These are phyloP conservation scores for Solen grandis DNA, from an alignment of 1,140 invertebrate species.

Conservation along the genomic window DNA sequence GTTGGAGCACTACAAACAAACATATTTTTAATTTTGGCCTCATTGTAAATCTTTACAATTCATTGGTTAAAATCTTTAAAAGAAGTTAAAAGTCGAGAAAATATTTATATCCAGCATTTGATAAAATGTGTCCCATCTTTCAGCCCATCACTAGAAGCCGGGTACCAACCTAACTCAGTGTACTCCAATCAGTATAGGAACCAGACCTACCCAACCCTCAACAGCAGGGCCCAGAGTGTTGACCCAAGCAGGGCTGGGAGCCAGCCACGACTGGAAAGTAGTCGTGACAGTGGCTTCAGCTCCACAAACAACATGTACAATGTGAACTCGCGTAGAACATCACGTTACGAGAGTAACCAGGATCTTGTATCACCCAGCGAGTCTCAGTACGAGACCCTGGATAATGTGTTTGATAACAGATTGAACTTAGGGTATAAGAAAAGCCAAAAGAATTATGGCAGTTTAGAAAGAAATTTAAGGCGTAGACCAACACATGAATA, in stretches of 20 bases:
- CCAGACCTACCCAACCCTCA: constrained; percentile 79
- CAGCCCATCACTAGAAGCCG: constrained; percentile 61
- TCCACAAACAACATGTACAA: constrained; percentile 74
- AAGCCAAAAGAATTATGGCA: constrained; percentile 62
- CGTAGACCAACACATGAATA: constrained; percentile 30
- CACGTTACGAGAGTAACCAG: constrained; percentile 71
- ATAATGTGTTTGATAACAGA: constrained; percentile 45
- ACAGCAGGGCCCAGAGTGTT: constrained; percentile 41
- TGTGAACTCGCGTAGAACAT: constrained; percentile 66
- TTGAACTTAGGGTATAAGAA: constrained; percentile 52
- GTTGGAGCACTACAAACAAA: no score
- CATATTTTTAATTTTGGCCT: no score
- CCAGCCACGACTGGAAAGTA: constrained; percentile 54
- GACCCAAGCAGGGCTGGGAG: constrained; percentile 41
- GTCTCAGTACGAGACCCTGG: constrained; percentile 24
- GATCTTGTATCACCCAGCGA: constrained; percentile 58
- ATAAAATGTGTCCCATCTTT: constrained; percentile 6
- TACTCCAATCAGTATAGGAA: constrained; percentile 77
- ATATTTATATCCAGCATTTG: no score
- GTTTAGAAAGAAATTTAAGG: constrained; percentile 67
- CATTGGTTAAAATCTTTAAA: no score
- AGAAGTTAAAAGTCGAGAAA: no score
- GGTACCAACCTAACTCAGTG: constrained; percentile 80
- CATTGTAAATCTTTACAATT: no score
- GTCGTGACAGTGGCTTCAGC: constrained; percentile 65